Conservation (phyloP, 2,888 invertebrate genomes). For the Ephialtes manifestator region DNA sequence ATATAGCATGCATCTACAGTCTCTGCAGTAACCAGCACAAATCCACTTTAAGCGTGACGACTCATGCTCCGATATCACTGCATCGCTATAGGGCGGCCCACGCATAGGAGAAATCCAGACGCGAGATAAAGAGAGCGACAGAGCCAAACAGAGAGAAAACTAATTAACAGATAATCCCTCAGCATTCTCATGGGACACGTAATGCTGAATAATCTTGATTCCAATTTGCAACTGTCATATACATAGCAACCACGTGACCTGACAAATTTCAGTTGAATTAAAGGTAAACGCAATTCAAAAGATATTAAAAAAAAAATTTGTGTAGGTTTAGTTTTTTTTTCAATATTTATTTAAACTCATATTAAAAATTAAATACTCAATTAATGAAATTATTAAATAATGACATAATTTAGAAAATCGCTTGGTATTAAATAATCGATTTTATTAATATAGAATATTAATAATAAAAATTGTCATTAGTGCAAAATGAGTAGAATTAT, state of each 20-base stretch:
- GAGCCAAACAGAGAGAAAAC: conserved; percentile 45
- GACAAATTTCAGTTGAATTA: neutral
- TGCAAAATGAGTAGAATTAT: no score
- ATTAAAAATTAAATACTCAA: no score
- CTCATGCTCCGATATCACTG: conserved; percentile 9
- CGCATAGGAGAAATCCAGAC: neutral
- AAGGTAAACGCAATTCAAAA: neutral
- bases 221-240: conserved; percentile 36
- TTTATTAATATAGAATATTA: no score
- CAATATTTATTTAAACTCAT: no score
- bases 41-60: conserved; percentile 22
- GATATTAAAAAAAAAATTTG: neutral
- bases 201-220: conserved; percentile 36
- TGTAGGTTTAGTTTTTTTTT: neutral
- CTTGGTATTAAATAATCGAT: no score
- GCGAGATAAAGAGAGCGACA: conserved; percentile 22
- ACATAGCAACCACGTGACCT: neutral
- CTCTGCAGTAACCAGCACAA: neutral
- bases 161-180: conserved; percentile 72
- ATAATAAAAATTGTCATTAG: no score
- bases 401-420: no score
- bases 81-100: neutral
- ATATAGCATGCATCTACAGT: neutral
- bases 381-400: no score
- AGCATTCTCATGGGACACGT: conserved; percentile 58